phyloP scores from a whole-genome alignment of 2,797 vertebrate species.

The Orientallactaga sibirica region DNA sequence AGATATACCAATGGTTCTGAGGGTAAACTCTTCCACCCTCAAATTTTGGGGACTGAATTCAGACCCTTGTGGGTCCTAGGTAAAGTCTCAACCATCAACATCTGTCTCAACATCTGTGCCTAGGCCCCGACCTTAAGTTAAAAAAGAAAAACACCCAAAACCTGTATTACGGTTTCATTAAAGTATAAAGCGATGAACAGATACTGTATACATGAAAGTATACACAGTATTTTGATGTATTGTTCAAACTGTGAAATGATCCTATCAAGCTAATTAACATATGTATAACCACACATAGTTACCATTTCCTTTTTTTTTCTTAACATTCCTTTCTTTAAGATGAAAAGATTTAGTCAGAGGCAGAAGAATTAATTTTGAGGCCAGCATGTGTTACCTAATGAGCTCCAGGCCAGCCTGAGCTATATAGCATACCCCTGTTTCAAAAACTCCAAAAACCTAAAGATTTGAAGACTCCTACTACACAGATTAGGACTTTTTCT shows the following conservation, averaged over 20 bases:
- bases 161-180: neutral
- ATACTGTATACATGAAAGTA: constrained; percentile 24
- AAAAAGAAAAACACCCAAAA: neutral
- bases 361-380: neutral
- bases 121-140: neutral
- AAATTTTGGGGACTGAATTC: neutral
- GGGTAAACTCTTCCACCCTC: too few species aligned
- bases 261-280: neutral
- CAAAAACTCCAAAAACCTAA: neutral
- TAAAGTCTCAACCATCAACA: neutral
- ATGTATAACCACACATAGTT: neutral
- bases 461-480: constrained; percentile 27
- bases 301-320: neutral
- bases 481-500: constrained; percentile 41
- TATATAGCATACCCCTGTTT: neutral
- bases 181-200: constrained; percentile 7
- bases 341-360: constrained; percentile 46
- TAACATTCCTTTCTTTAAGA: constrained; percentile 24
- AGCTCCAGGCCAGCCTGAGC: neutral
- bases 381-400: neutral
- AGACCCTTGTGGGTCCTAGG: neutral
- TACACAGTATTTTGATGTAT: neutral
- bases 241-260: neutral
- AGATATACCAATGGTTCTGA: too few species aligned
- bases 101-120: neutral